Evolutionary conservation across 1,140 invertebrate species (phyloP).

Genomic region (Rhizoglyphus robini): DNA sequence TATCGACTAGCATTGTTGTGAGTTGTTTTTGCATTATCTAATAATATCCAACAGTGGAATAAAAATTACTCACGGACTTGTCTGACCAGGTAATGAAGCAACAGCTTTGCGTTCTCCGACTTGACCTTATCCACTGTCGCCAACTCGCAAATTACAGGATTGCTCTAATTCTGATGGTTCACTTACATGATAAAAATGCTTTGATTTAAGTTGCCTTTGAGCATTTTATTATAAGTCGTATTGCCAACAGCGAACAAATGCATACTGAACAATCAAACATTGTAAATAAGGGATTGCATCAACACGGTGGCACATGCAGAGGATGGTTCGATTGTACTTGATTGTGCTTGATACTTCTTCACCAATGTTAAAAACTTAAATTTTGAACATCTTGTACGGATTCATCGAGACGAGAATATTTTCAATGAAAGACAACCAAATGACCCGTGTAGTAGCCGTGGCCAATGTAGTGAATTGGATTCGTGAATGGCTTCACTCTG

Average conservation of each 20-base stretch:
- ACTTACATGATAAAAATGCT: constrained; percentile 67
- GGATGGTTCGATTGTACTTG: constrained; percentile 75
- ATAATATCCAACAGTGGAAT: constrained; percentile 86
- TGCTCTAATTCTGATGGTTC: not conserved
- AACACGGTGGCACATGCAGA: constrained; percentile 41
- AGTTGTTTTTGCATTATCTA: constrained; percentile 92
- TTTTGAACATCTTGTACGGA: constrained; percentile 90
- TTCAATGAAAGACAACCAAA: constrained; percentile 68
- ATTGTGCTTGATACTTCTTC: constrained; percentile 77
- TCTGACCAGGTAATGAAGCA: constrained; percentile 61
- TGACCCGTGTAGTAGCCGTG: not conserved
- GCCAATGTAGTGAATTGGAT: not conserved
- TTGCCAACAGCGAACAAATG: constrained; percentile 89
- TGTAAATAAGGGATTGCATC: no score
- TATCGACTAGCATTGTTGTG: constrained; percentile 86
- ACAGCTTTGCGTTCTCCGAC: constrained; percentile 87
- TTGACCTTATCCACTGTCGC: constrained; percentile 91
- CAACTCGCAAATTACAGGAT: constrained; percentile 32
- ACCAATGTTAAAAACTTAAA: constrained; percentile 88
- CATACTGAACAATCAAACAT: constrained; percentile 1
- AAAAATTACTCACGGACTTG: constrained; percentile 72
- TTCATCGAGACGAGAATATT: constrained; percentile 91
- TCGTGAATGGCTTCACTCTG: no score
- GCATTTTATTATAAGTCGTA: constrained; percentile 61
- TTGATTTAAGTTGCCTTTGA: constrained; percentile 43